Conservation (phyloP, 2,797 vertebrate genomes). For the Melanotaenia maccullochi region DNA sequence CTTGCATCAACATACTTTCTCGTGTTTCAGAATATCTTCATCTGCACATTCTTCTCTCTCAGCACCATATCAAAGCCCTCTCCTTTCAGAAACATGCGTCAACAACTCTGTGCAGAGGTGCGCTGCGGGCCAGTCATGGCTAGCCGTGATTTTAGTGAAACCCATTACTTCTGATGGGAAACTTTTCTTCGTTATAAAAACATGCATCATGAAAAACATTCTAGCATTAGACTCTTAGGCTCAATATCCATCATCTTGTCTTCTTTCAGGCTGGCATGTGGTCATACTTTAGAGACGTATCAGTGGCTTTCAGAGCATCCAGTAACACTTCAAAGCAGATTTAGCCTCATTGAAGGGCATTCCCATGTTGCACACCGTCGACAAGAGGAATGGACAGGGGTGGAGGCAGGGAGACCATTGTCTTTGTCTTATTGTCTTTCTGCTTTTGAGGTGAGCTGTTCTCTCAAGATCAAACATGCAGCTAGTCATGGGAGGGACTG, state of each 20-base stretch:
- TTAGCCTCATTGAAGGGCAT: constrained; percentile 62
- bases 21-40: constrained; percentile 60
- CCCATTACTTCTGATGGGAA: constrained; percentile 55
- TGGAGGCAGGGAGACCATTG: constrained; percentile 55
- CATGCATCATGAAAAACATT: constrained; percentile 51
- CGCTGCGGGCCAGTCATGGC: constrained; percentile 55
- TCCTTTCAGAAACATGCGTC: constrained; percentile 46
- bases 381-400: constrained; percentile 54
- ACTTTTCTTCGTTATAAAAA: constrained; percentile 54
- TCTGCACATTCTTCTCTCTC: constrained; percentile 51
- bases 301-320: constrained; percentile 66
- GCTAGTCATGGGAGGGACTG: constrained; percentile 54
- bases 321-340: constrained; percentile 77
- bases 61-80: constrained; percentile 41
- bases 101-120: constrained; percentile 47
- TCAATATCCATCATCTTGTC: constrained; percentile 45
- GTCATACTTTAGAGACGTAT: constrained; percentile 64
- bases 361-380: constrained; percentile 60
- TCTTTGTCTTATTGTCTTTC: constrained; percentile 55
- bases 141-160: constrained; percentile 32
- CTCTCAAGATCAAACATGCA: constrained; percentile 75
- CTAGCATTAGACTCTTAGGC: constrained; percentile 31
- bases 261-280: constrained; percentile 52
- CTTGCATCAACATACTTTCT: constrained; percentile 58
- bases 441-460: constrained; percentile 71